Conservation (phyloP, 2,888 invertebrate species). For the Lamellibrachia satsuma region DNA sequence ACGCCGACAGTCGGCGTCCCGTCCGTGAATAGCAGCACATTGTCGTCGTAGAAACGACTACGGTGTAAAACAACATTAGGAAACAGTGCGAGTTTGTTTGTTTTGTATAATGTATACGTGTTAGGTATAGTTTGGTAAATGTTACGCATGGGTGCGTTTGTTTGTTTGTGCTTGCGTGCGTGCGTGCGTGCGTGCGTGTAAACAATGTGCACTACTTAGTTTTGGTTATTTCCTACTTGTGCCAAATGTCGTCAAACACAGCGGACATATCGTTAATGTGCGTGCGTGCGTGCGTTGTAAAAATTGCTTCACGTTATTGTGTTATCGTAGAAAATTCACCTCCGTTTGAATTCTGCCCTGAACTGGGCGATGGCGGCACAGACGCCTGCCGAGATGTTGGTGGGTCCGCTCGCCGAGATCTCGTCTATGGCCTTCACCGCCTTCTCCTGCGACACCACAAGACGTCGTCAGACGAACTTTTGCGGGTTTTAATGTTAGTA, state of each 20-base stretch:
- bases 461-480: background rate
- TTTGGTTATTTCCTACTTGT: background rate
- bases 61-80: background rate
- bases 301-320: background rate
- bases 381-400: constrained; percentile 52
- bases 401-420: constrained; percentile 42
- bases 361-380: constrained; percentile 51
- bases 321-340: constrained; percentile 22
- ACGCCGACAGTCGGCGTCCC: constrained; percentile 59
- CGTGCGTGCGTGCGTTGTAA: background rate
- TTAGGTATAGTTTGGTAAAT: background rate
- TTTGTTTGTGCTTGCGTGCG: background rate
- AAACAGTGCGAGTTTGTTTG: background rate
- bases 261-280: background rate
- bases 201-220: background rate
- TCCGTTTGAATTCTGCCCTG: constrained; percentile 29
- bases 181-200: background rate
- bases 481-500: background rate
- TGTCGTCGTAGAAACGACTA: constrained; percentile 47
- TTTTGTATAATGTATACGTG: background rate
- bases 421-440: constrained; percentile 36
- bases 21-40: constrained; percentile 58
- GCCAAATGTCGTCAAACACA: background rate
- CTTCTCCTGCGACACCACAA: constrained; percentile 28
- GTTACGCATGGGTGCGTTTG: background rate